Evolutionary conservation across 2,797 vertebrate genomes (phyloP).

Genomic region (Gadopsis marmoratus): DNA sequence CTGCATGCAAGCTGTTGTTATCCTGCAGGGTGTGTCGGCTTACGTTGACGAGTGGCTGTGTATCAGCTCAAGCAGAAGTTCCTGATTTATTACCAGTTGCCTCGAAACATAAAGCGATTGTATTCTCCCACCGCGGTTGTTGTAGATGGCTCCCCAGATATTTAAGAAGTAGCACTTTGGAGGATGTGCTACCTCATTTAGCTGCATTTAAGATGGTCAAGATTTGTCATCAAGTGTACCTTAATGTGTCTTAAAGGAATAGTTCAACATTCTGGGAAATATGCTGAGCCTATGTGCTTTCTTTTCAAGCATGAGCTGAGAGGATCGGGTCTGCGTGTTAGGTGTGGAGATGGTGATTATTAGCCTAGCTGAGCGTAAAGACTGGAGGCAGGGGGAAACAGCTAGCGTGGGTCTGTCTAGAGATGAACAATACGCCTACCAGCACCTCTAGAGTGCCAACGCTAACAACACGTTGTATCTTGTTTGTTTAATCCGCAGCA

Average conservation of each 20-base stretch:
- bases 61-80: slow-evolving; percentile 33
- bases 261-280: not conserved
- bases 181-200: not conserved
- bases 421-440: not conserved
- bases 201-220: not conserved
- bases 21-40: slow-evolving; percentile 23
- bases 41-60: slow-evolving; percentile 23
- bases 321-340: not conserved
- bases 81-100: slow-evolving; percentile 32
- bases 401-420: not conserved
- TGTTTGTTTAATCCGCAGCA: not conserved
- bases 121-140: not conserved
- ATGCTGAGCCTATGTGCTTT: not conserved
- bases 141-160: slow-evolving; percentile 6
- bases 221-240: not conserved
- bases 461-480: not conserved
- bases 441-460: not conserved
- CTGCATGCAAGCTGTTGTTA: slow-evolving; percentile 16
- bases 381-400: not conserved
- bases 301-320: not conserved
- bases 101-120: slow-evolving; percentile 18
- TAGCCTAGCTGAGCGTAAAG: not conserved
- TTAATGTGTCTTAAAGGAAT: not conserved
- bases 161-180: slow-evolving; percentile 13
- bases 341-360: not conserved